A percentile compares a stretch with the other conserved stretches of the same genome.
Conservation (phyloP, 2,113 vertebrate genomes). For the Octodon degus region DNA sequence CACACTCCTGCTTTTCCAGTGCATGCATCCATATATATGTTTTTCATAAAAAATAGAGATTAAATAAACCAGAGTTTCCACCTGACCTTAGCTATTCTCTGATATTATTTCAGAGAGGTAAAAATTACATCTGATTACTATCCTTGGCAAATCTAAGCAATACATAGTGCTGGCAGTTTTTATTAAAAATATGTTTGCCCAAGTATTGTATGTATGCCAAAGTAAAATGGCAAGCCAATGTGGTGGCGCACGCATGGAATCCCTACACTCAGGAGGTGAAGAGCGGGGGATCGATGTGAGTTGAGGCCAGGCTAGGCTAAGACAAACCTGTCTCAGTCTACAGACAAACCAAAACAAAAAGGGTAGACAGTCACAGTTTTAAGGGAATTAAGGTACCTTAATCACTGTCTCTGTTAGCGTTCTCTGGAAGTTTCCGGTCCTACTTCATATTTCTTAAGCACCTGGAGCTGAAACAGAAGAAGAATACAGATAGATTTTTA, state of each 20-base stretch:
- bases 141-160: neutral
- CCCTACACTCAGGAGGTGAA: too few species aligned
- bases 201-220: neutral
- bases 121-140: neutral
- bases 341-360: neutral
- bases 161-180: neutral
- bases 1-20: neutral
- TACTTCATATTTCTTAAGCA: neutral
- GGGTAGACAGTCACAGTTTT: neutral
- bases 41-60: neutral
- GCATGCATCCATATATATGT: neutral
- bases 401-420: neutral
- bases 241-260: too few species aligned
- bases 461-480: neutral
- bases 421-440: neutral
- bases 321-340: too few species aligned
- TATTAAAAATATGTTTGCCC: neutral
- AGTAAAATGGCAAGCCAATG: neutral
- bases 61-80: constrained; percentile 21
- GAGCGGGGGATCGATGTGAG: too few species aligned
- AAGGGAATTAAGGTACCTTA: neutral
- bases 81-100: neutral
- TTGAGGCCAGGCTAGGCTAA: too few species aligned
- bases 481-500: neutral
- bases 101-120: neutral